Evolutionary conservation across 2,797 vertebrate species (phyloP).

Genomic region (Hybognathus amarus): DNA sequence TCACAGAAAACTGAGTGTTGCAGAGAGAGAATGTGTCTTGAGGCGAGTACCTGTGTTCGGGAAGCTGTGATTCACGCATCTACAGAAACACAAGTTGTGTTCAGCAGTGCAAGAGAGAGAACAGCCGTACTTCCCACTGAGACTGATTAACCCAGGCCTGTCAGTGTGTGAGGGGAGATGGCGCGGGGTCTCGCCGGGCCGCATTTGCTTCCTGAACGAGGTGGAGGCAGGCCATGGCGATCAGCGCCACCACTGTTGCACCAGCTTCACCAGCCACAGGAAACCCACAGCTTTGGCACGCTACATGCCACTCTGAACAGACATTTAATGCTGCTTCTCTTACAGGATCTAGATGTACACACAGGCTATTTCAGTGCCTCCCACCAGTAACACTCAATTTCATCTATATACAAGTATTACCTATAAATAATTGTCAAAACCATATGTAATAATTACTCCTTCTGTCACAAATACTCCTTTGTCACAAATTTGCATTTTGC

Average conservation of each 20-base stretch:
- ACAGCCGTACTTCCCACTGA: constrained; percentile 91
- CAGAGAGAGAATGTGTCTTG: constrained; percentile 31
- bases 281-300: not conserved
- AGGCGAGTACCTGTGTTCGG: constrained; percentile 39
- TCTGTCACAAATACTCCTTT: too few species aligned
- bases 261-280: not conserved
- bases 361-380: not conserved
- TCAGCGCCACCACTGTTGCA: too few species aligned
- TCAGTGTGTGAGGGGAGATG: constrained; percentile 92
- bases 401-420: not conserved
- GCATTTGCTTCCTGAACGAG: constrained; percentile 64
- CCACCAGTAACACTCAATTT: not conserved
- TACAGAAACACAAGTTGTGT: constrained; percentile 48
- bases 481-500: too few species aligned
- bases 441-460: too few species aligned
- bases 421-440: not conserved
- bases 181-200: constrained; percentile 88
- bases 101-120: constrained; percentile 53
- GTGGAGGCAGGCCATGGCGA: constrained; percentile 37
- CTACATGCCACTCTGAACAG: not conserved
- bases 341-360: not conserved
- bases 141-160: constrained; percentile 98
- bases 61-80: constrained; percentile 35
- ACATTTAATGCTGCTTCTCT: not conserved
- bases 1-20: constrained; percentile 8